Evolutionary conservation across 2,113 vertebrate species (phyloP).

Genomic region (Coregonus clupeaformis): DNA sequence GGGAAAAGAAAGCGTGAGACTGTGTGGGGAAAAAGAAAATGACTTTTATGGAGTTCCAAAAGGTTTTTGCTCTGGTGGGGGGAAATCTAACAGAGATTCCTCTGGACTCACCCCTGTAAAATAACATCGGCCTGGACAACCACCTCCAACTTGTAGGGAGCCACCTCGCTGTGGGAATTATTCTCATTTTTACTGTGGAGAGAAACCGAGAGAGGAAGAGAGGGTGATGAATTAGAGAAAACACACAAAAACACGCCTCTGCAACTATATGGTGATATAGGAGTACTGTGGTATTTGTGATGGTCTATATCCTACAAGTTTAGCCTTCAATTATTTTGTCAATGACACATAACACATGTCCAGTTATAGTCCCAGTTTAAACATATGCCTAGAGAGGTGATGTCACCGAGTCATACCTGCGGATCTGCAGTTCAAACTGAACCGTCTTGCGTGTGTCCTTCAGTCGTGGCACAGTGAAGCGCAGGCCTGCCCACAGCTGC

Average conservation of each 20-base stretch:
- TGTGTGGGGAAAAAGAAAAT: background rate
- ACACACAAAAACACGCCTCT: too few species aligned
- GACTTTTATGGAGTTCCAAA: conserved; percentile 26
- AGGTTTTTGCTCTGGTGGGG: conserved; percentile 19
- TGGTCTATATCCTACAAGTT: too few species aligned
- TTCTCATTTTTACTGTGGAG: conserved; percentile 88
- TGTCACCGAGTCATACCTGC: conserved; percentile 71
- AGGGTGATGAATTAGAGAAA: background rate
- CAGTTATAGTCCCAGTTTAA: background rate
- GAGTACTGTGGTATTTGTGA: too few species aligned
- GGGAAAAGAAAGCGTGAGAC: conserved; percentile 14
- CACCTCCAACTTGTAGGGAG: conserved; percentile 77
- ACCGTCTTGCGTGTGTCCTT: conserved; percentile 79
- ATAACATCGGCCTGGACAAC: conserved; percentile 81
- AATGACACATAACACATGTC: too few species aligned
- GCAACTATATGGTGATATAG: too few species aligned
- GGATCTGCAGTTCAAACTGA: conserved; percentile 90
- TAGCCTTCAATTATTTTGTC: too few species aligned
- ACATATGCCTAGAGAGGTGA: background rate
- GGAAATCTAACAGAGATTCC: conserved; percentile 16
- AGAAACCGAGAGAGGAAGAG: conserved; percentile 1
- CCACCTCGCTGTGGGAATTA: conserved; percentile 87
- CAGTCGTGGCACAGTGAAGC: conserved; percentile 85
- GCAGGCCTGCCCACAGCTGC: conserved; percentile 86
- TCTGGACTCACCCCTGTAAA: conserved; percentile 81